phyloP scores from a whole-genome alignment of 2,888 invertebrate species.

The Andrena chrysosceles region DNA sequence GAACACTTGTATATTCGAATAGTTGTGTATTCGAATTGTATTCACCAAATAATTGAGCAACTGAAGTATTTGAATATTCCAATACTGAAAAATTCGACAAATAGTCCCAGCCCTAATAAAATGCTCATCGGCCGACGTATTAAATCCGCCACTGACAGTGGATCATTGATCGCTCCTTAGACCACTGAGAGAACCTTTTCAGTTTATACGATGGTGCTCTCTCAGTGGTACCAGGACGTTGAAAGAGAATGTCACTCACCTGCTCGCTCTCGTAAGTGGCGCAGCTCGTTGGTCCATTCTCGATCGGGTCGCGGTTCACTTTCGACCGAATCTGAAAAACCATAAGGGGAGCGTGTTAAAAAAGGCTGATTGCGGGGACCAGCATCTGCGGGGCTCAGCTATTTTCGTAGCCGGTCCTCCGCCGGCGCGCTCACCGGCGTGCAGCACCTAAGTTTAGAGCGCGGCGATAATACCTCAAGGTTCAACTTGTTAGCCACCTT shows the following conservation, averaged over 20 bases:
- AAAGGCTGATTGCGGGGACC: constrained; percentile 9
- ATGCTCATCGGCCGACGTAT: no score
- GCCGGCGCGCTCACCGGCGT: constrained; percentile 42
- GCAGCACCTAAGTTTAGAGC: constrained; percentile 74
- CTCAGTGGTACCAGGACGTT: no score
- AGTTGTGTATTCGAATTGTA: no score
- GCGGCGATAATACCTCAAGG: constrained; percentile 77
- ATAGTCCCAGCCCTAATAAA: no score
- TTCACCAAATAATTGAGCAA: no score
- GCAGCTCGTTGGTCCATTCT: constrained; percentile 65
- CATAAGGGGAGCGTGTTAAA: constrained; percentile 44
- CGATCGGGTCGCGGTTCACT: constrained; percentile 71
- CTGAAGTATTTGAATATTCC: no score
- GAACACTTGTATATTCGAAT: no score
- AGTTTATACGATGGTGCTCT: no score
- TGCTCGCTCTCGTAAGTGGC: constrained; percentile 71
- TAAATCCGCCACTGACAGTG: no score
- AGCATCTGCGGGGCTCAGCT: constrained; percentile 32
- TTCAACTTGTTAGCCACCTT: constrained; percentile 72
- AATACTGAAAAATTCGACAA: no score
- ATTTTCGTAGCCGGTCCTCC: constrained; percentile 53
- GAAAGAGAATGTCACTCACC: constrained; percentile 65
- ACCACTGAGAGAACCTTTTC: no score
- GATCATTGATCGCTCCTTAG: no score
- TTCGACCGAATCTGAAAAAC: constrained; percentile 74